A percentile compares a stretch with the other conserved stretches of the same genome.
Evolutionary conservation across 2,113 vertebrate species (phyloP).

Genomic region (Chaenogobius annularis): DNA sequence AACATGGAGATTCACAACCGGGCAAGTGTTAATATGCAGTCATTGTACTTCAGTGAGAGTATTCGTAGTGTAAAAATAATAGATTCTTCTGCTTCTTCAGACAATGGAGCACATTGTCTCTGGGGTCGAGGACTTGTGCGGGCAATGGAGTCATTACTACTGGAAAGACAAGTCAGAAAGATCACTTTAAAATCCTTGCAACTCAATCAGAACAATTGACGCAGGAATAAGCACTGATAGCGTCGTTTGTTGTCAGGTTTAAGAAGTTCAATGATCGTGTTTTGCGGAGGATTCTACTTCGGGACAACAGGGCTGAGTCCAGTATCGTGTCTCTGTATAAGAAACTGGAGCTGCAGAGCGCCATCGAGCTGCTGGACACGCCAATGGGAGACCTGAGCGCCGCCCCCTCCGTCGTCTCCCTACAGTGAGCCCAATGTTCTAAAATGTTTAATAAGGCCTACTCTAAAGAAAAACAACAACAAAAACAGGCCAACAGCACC

Average conservation of each 20-base stretch:
- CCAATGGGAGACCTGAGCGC: constrained; percentile 74
- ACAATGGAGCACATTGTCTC: constrained; percentile 93
- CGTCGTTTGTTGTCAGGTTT: constrained; percentile 75
- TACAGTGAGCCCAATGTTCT: constrained; percentile 59
- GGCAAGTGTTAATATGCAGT: constrained; percentile 70
- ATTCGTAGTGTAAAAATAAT: background rate
- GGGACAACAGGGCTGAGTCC: constrained; percentile 83
- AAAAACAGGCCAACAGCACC: too few species aligned
- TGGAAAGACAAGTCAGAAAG: constrained; percentile 94
- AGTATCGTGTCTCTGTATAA: constrained; percentile 90
- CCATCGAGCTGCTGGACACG: constrained; percentile 84
- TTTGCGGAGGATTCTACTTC: constrained; percentile 85
- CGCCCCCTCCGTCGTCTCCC: constrained; percentile 61
- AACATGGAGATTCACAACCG: constrained; percentile 91
- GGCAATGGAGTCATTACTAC: constrained; percentile 96
- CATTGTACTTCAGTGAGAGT: background rate
- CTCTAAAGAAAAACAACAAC: too few species aligned
- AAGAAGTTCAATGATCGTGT: constrained; percentile 89
- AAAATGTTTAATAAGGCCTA: too few species aligned
- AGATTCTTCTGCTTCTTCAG: constrained; percentile 63
- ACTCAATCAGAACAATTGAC: background rate
- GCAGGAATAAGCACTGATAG: background rate
- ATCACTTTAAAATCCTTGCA: background rate
- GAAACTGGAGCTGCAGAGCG: constrained; percentile 90
- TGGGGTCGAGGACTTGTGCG: constrained; percentile 95